phyloP scores from a whole-genome alignment of 2,797 vertebrate species.

The Cyprinella venusta region DNA sequence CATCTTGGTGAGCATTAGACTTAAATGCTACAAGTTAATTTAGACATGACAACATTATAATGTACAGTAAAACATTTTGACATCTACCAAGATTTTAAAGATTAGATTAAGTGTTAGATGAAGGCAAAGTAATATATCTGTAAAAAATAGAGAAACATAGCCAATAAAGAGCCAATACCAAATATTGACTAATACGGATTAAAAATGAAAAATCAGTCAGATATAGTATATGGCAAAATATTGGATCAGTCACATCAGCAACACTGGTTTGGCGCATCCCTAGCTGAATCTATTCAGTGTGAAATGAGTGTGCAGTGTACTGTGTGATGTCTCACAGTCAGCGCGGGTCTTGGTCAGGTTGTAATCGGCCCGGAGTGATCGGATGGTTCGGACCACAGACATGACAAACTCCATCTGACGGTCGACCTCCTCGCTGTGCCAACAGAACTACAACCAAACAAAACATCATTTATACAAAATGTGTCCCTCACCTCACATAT shows the following conservation, averaged over 20 bases:
- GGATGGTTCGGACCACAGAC: constrained; percentile 83
- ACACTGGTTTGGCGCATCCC: background rate
- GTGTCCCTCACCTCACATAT: too few relatives aligned
- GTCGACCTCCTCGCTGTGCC: constrained; percentile 84
- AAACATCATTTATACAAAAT: constrained; percentile 16
- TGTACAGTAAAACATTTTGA: too few relatives aligned
- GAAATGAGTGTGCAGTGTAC: constrained; percentile 1
- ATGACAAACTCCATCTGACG: constrained; percentile 83
- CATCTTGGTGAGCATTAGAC: too few relatives aligned
- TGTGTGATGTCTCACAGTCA: constrained; percentile 80
- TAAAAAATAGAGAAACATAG: background rate
- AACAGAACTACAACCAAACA: constrained; percentile 79
- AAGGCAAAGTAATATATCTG: background rate
- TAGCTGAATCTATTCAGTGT: background rate
- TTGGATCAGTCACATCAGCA: background rate
- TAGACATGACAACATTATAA: too few relatives aligned
- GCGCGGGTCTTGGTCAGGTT: constrained; percentile 89
- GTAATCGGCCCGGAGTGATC: constrained; percentile 89
- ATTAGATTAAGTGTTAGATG: background rate
- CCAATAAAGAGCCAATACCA: too few relatives aligned
- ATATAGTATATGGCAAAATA: too few relatives aligned
- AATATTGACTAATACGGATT: too few relatives aligned
- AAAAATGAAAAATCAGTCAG: too few relatives aligned
- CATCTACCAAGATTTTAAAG: too few relatives aligned
- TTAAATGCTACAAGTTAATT: too few relatives aligned